These are phyloP conservation scores for Picathartes gymnocephalus DNA, from an alignment of 2,113 vertebrate genomes.

Conservation along the genomic window DNA sequence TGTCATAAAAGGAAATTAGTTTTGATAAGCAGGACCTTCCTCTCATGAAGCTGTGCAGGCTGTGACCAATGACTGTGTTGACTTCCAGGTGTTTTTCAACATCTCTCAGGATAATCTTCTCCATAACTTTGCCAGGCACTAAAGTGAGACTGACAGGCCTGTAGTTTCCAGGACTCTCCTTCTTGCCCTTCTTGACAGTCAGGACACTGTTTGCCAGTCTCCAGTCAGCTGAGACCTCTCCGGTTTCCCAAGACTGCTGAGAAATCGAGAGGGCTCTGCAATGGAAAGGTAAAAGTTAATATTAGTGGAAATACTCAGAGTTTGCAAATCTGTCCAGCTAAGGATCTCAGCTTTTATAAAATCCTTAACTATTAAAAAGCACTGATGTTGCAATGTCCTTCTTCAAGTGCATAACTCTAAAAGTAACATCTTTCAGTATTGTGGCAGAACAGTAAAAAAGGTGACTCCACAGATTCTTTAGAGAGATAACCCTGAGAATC, in stretches of 20 bases:
- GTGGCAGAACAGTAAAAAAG: neutral
- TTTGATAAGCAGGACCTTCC: neutral
- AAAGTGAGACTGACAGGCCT: neutral
- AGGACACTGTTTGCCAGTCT: neutral
- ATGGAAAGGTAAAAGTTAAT: neutral
- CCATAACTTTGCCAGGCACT: neutral
- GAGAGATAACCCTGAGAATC: neutral
- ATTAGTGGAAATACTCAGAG: neutral
- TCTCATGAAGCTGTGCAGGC: neutral
- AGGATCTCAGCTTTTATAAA: neutral
- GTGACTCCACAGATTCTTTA: neutral
- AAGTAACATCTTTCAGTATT: neutral
- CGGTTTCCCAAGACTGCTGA: neutral
- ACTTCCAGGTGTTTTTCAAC: neutral
- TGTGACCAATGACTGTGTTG: neutral
- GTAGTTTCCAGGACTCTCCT: neutral
- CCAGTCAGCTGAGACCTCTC: neutral
- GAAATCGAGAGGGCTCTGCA: neutral
- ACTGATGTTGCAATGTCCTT: neutral
- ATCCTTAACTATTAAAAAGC: neutral
- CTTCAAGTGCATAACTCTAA: neutral
- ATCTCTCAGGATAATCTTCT: neutral
- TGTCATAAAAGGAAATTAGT: neutral
- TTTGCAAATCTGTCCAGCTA: neutral
- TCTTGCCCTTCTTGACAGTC: neutral